Base-by-base conservation (phyloP, 2,888 invertebrate species). In the Nudaria mundana region DNA sequence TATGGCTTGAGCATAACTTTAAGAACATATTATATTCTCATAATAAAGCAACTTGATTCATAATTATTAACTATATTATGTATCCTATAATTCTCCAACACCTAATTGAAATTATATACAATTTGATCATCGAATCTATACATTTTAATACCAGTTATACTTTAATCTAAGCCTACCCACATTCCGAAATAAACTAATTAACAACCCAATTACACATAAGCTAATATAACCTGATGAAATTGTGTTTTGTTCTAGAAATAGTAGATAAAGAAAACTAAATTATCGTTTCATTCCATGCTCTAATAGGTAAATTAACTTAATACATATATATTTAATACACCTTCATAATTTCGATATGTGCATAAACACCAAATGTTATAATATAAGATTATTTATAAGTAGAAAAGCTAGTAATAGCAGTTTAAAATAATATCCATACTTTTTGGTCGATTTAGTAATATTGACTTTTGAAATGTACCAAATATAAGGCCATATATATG, bases 251-350 rank as follows among this genome's bases (percentile, higher is more conserved):
- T 62, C 63, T 64, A 66, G 57, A 71, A 70, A 71, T 64, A 65
- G 71, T 69, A n/a, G n/a, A n/a, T 52, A 61, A 67, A 74, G 59
- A 74, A 71, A 76, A 78, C 71, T 79, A 82, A 77, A 70, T 52
- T 72, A 76, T 76, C 73, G 69, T 72, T 76, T 66, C 61, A 66
- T 72, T 67, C 69, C 54, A 61, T 5, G 18, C 20, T n/a, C 52
- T 64, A 63, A 59, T 64, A 66, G 56, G 71, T 79, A 80, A 81
- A 79, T 79, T 78, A 80, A 83, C 83, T 85, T 82, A 76, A 63
- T 71, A 74, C 75, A 74, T 69, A 71, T 3, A 7, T 20, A 80
- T 79, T 81, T 80, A 76, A 66, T 66, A 77, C 75, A 71, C 63
- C 63, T 38, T 66, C 72, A 44, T 49, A 18, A 18, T 18, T 18